These are phyloP conservation scores for Natator depressus DNA, from an alignment of 2,113 vertebrate species.

Conservation along the genomic window DNA sequence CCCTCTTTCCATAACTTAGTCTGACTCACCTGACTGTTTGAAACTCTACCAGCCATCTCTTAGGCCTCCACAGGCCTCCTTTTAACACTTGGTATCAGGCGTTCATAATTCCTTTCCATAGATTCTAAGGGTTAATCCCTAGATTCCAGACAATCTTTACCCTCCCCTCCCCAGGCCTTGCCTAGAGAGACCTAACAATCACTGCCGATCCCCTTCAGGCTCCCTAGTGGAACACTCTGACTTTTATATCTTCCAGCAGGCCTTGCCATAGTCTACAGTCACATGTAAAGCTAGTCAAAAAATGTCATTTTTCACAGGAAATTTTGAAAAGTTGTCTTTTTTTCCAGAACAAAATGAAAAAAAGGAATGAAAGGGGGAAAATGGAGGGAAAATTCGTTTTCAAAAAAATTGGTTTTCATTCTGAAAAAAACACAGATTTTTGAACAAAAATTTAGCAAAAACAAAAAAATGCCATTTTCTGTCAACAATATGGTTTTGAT, in stretches of 20 bases:
- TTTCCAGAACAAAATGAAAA: accelerated
- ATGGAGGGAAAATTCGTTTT: background rate
- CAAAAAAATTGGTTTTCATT: background rate
- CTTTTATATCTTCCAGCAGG: background rate
- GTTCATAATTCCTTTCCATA: background rate
- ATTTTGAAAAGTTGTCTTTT: background rate
- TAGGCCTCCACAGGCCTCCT: background rate
- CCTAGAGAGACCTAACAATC: background rate
- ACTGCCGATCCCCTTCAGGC: background rate
- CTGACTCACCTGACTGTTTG: background rate
- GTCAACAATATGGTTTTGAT: background rate
- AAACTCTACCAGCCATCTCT: background rate
- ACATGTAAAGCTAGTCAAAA: background rate
- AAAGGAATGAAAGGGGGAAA: background rate
- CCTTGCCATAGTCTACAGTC: background rate
- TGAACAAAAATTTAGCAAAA: background rate
- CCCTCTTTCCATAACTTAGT: background rate
- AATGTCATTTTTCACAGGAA: background rate
- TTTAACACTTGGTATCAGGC: background rate
- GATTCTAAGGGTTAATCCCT: background rate
- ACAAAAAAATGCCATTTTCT: background rate
- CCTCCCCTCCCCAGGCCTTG: background rate
- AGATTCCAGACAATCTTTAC: background rate
- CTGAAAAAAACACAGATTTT: background rate
- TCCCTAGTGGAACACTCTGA: background rate